Evolutionary conservation across 2,797 vertebrate species (phyloP).

Genomic region (Trichosurus vulpecula): DNA sequence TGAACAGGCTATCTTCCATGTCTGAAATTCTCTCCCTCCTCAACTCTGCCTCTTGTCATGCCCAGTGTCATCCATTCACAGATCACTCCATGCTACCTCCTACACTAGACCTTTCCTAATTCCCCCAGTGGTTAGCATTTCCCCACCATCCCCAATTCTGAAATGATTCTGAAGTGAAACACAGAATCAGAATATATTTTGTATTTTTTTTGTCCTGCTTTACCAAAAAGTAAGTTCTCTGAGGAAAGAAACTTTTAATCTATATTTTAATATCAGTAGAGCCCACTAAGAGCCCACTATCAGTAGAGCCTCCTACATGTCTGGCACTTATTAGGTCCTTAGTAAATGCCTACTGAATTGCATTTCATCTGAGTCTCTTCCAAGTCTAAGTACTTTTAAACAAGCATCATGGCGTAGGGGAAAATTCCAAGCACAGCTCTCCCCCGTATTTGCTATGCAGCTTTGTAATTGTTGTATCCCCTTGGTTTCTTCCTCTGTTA

Average conservation of each 20-base stretch:
- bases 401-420: background rate
- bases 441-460: background rate
- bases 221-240: background rate
- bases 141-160: background rate
- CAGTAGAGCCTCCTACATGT: background rate
- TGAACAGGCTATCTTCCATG: rapidly evolving
- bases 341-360: background rate
- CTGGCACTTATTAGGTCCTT: background rate
- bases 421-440: background rate
- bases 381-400: background rate
- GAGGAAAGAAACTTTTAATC: background rate
- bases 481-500: background rate
- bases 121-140: background rate
- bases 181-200: background rate
- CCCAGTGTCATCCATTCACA: background rate
- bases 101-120: rapidly evolving
- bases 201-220: background rate
- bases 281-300: background rate
- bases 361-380: background rate
- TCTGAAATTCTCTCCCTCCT: background rate
- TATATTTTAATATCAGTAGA: background rate
- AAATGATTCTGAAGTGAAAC: background rate
- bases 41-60: background rate
- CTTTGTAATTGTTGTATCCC: background rate
- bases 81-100: background rate